Base-by-base conservation (phyloP, 2,888 invertebrate genomes). In the Tuta absoluta region DNA sequence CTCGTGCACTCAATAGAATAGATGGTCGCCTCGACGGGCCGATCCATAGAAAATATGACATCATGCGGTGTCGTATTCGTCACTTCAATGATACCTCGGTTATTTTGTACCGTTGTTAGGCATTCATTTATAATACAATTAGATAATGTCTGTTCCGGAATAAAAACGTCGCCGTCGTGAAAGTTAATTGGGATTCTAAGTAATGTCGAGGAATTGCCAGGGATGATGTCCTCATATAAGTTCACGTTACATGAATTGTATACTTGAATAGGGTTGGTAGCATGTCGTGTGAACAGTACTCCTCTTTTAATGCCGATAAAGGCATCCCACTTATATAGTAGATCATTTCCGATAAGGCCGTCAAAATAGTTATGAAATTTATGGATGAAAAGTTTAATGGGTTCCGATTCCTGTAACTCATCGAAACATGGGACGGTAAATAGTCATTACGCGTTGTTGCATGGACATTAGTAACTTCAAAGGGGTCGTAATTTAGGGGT, bases 271-370 rank as follows among this genome's bases (percentile, higher is more conserved):
- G 69, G 68, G 37, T 62, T 66, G 38, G 61, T 64, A 1, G 71
- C 48, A 14, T 19, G 53, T 62, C 0, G 73, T 73, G 8, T 63
- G 1, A 11, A 63, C n/a, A 67, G 45, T 69, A 64, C 58, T 71
- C 72, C 5, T n/a, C n/a, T n/a, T n/a, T n/a, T n/a, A n/a, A 69
- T 41, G 45, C 72, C 67, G 11, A 73, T 73, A 0, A 68, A 69
- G 5, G 71, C 49, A 56, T 65, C 66, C 63, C 65, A 71, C 51
- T 68, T 69, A 7, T 68, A 62, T 37, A 73, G 66, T 58, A 73
- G 41, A 53, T 72, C 73, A 10, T 63, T 56, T 1, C 72, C 72
- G 24, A 73, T 68, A 0, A 73, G 37, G 0, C 70, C 71, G 38
- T 71, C 68, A 21, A 70, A 71, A 58, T 63, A 65, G 4, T 71